Evolutionary conservation across 92 coral and sea anemone species (phyloP).

Genomic region (Nematostella vectensis): DNA sequence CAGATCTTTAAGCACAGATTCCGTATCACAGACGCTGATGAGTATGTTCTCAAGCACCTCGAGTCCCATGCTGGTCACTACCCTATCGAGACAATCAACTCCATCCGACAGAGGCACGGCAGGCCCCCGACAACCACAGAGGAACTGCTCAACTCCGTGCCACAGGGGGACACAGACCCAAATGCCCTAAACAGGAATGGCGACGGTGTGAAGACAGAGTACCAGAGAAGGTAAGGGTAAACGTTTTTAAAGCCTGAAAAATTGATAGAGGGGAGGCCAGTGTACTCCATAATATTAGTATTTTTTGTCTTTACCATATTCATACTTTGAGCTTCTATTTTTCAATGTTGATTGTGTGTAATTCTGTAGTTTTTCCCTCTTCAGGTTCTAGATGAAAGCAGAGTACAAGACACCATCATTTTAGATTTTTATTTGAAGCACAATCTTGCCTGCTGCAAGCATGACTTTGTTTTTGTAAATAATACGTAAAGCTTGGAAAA

Average conservation of each 20-base stretch:
- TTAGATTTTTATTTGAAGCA: too few relatives aligned
- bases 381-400: too few relatives aligned
- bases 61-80: slow-evolving; percentile 89
- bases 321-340: too few relatives aligned
- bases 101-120: slow-evolving; percentile 81
- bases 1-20: slow-evolving; percentile 95
- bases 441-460: too few relatives aligned
- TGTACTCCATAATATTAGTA: too few relatives aligned
- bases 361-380: too few relatives aligned
- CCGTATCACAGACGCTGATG: slow-evolving; percentile 86
- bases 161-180: slow-evolving; percentile 74
- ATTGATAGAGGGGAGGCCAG: too few relatives aligned
- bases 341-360: too few relatives aligned
- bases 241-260: neutral
- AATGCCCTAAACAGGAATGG: slow-evolving; percentile 33
- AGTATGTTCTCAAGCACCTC: slow-evolving; percentile 81
- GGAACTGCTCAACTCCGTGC: slow-evolving; percentile 60
- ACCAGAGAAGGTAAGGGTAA: slow-evolving; percentile 76
- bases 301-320: too few relatives aligned
- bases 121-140: slow-evolving; percentile 63
- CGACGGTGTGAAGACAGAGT: slow-evolving; percentile 84
- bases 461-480: too few relatives aligned
- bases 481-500: too few relatives aligned
- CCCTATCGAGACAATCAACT: slow-evolving; percentile 87
- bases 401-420: too few relatives aligned